Conservation (phyloP, 2,797 vertebrate species). For the Potorous gilbertii region DNA sequence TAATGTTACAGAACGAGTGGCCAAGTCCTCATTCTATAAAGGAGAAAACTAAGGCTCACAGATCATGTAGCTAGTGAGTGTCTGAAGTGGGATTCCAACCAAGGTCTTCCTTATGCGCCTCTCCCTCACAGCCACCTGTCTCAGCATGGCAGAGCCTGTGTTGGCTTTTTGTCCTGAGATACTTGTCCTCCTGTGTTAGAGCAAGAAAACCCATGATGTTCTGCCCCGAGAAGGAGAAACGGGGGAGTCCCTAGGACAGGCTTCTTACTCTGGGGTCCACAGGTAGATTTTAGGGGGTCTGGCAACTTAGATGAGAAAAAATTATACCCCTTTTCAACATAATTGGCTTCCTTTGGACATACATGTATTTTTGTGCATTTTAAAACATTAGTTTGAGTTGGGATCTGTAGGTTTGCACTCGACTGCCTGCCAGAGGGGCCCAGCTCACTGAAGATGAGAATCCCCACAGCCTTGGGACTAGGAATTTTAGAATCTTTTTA, state of each 20-base stretch:
- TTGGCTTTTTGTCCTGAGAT: conserved; percentile 99
- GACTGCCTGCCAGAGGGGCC: background rate
- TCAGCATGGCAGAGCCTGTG: conserved; percentile 97
- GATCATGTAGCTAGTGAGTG: background rate
- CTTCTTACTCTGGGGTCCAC: background rate
- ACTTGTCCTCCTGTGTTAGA: conserved; percentile 92
- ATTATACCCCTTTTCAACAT: background rate
- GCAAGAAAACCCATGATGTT: conserved; percentile 67
- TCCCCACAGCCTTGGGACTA: background rate
- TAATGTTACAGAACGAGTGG: too few species aligned
- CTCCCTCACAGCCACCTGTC: conserved; percentile 98
- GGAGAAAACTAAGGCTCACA: background rate
- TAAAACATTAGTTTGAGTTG: background rate
- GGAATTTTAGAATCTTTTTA: conserved; percentile 5
- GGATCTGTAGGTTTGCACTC: background rate
- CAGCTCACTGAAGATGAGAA: background rate
- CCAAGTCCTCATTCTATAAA: background rate
- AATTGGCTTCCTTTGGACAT: background rate
- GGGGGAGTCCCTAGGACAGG: background rate
- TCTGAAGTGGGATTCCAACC: conserved; percentile 26
- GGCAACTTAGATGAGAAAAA: background rate
- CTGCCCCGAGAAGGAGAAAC: conserved; percentile 26
- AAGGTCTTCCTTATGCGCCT: conserved; percentile 85
- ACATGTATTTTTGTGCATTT: background rate
- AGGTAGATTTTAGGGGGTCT: background rate